Conservation (phyloP, 2,113 vertebrate species). For the Anarhynchus alexandrinus region DNA sequence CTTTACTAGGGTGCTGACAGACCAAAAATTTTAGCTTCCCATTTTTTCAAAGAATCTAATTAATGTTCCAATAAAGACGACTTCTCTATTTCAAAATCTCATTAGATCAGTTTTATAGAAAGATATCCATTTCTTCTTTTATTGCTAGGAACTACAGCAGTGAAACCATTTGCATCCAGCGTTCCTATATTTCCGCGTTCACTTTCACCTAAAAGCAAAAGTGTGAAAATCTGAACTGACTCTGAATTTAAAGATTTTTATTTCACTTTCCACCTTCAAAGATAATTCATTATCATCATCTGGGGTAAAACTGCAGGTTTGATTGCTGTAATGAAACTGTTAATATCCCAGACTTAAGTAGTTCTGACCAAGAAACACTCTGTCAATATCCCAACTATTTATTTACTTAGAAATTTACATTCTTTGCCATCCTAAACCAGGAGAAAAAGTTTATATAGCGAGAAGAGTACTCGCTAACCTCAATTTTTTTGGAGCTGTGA, state of each 20-base stretch:
- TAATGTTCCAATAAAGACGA: background rate
- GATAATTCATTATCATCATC: background rate
- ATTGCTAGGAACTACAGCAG: background rate
- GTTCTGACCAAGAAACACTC: background rate
- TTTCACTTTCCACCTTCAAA: background rate
- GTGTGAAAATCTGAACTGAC: background rate
- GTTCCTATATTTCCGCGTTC: background rate
- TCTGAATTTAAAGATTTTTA: background rate
- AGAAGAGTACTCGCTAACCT: background rate
- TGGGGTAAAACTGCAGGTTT: background rate
- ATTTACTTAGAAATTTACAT: background rate
- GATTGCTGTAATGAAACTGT: background rate
- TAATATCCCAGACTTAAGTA: background rate
- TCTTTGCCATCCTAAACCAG: background rate
- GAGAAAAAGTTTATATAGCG: background rate
- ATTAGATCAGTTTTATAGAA: background rate
- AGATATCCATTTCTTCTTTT: background rate
- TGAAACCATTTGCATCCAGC: background rate
- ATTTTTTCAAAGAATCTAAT: conserved; percentile 22
- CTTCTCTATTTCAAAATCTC: conserved; percentile 14
- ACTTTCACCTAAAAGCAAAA: background rate
- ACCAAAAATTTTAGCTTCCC: background rate
- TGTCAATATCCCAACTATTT: background rate
- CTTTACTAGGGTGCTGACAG: conserved; percentile 2
- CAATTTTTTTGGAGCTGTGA: background rate